Conservation (phyloP, 2,113 vertebrate species). For the Corvus cornix region DNA sequence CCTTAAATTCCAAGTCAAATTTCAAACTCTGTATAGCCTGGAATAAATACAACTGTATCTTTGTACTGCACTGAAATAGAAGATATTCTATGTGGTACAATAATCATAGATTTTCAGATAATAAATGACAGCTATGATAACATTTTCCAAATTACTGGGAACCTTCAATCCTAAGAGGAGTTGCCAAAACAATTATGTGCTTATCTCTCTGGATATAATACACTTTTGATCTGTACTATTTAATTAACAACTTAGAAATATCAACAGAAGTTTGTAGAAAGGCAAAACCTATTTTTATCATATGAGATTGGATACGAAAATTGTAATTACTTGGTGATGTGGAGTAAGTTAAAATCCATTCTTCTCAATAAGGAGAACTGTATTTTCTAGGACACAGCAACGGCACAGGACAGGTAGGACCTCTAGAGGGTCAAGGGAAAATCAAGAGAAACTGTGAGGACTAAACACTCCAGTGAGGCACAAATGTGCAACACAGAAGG, state of each 20-base stretch:
- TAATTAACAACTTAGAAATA: neutral
- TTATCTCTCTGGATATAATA: neutral
- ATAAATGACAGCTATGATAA: neutral
- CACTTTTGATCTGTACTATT: neutral
- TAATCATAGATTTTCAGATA: neutral
- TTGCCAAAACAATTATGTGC: neutral
- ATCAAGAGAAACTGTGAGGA: neutral
- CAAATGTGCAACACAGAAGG: neutral
- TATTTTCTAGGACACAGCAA: neutral
- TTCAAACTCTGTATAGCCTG: neutral
- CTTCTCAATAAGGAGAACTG: neutral
- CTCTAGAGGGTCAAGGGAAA: neutral
- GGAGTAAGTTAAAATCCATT: neutral
- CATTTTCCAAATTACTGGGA: neutral
- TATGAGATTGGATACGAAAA: neutral
- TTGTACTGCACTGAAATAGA: neutral
- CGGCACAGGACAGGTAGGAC: neutral
- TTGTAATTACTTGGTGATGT: neutral
- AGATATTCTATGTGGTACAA: neutral
- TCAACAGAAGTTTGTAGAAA: neutral
- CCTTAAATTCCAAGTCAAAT: neutral
- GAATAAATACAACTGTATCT: neutral
- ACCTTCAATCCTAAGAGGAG: neutral
- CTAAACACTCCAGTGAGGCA: neutral
- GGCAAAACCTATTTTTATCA: neutral